These are phyloP conservation scores for Pangasius krempfi DNA, from an alignment of 2,797 vertebrate genomes.

Conservation along the genomic window DNA sequence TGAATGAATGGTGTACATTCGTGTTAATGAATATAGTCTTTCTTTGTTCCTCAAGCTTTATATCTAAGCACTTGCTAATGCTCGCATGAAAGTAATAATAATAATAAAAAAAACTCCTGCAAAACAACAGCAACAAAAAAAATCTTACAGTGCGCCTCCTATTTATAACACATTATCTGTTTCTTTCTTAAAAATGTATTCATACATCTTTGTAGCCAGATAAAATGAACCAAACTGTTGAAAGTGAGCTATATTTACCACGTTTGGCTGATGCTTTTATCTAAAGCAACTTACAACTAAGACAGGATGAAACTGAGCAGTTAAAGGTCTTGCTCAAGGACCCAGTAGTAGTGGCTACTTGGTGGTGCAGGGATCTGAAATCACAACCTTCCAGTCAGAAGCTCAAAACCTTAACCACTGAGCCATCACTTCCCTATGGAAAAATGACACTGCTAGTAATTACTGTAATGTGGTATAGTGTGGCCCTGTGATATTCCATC, in stretches of 20 bases:
- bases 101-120: not conserved
- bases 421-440: not conserved
- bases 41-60: not conserved
- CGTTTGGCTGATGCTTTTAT: not conserved
- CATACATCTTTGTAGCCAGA: not conserved
- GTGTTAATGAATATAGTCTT: not conserved
- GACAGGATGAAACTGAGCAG: not conserved
- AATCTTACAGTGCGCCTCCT: not conserved
- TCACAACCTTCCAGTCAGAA: not conserved
- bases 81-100: not conserved
- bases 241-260: not conserved
- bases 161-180: not conserved
- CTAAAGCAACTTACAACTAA: not conserved
- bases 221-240: not conserved
- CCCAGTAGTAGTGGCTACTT: not conserved
- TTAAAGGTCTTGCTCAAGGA: not conserved
- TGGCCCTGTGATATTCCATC: not conserved
- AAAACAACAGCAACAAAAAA: not conserved
- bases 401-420: not conserved
- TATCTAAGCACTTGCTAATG: not conserved
- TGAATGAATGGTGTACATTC: not conserved
- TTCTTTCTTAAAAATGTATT: not conserved
- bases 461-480: not conserved
- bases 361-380: not conserved
- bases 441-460: not conserved